phyloP scores from a whole-genome alignment of 1,140 invertebrate genomes.

The Calliphora vicina region DNA sequence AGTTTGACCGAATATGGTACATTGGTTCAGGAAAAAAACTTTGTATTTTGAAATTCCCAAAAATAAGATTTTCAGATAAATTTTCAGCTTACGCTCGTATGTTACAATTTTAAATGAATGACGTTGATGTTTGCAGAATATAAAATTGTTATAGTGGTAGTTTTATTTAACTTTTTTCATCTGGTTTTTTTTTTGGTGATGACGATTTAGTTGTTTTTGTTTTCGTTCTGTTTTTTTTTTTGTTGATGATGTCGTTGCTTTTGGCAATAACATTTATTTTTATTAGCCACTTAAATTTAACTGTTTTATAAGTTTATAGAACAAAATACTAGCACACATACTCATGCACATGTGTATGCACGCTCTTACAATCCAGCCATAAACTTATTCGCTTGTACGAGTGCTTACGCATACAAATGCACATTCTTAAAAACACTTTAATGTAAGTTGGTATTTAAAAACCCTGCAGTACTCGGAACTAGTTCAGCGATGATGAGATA shows the following conservation, averaged over 20 bases:
- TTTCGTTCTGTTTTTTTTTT: background rate
- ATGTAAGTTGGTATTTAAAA: background rate
- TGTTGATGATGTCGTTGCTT: constrained; percentile 10
- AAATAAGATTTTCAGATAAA: too few species aligned
- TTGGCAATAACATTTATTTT: constrained; percentile 35
- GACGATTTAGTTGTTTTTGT: background rate
- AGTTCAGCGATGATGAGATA: too few species aligned
- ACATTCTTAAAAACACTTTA: constrained; percentile 8
- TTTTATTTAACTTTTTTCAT: background rate
- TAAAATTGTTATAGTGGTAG: background rate
- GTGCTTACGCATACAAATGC: too few species aligned
- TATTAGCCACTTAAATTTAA: constrained; percentile 36
- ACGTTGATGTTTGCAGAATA: too few species aligned
- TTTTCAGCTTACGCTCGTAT: too few species aligned
- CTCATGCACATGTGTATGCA: background rate
- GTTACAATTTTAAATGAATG: too few species aligned
- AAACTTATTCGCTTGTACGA: too few species aligned
- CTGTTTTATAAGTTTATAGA: constrained; percentile 34
- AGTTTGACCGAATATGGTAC: too few species aligned
- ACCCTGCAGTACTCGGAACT: too few species aligned
- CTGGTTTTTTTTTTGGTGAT: background rate
- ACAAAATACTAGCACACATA: background rate
- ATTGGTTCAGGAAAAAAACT: too few species aligned
- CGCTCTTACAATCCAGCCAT: too few species aligned
- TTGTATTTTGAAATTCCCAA: too few species aligned